Evolutionary conservation across 2,113 vertebrate genomes (phyloP).

Genomic region (Geothlypis trichas): DNA sequence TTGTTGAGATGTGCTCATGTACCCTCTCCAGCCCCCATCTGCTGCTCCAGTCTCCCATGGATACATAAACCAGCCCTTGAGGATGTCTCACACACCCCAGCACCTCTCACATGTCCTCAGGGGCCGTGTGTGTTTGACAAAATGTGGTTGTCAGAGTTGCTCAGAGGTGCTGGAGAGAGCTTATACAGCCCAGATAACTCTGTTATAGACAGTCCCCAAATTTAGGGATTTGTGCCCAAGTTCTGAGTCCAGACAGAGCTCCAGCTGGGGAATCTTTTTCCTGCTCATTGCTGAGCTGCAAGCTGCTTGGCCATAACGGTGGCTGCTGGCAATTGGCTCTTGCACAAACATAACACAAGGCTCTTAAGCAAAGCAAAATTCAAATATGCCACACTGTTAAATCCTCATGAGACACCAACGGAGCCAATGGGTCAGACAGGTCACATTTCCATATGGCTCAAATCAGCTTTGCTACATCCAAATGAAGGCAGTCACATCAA

Average conservation of each 20-base stretch:
- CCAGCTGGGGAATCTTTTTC: neutral
- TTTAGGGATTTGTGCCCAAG: neutral
- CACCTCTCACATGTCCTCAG: neutral
- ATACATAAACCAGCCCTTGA: neutral
- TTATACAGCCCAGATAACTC: neutral
- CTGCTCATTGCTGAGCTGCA: neutral
- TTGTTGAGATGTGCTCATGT: neutral
- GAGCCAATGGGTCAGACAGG: neutral
- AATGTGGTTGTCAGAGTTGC: neutral
- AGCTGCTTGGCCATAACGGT: neutral
- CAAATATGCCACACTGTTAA: neutral
- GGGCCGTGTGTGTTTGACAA: neutral
- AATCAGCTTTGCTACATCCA: neutral
- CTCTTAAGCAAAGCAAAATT: conserved; percentile 3
- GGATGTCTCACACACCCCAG: neutral
- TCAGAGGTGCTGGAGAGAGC: neutral
- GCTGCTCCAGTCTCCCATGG: neutral
- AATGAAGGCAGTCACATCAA: neutral
- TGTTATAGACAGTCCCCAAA: neutral
- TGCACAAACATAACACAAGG: neutral
- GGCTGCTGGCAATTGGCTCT: neutral
- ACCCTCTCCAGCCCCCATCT: neutral
- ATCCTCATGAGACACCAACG: accelerated
- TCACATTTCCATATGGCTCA: neutral
- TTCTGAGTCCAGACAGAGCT: neutral